Evolutionary conservation across 2,888 invertebrate species (phyloP).

Genomic region (Phyllotreta striolata): DNA sequence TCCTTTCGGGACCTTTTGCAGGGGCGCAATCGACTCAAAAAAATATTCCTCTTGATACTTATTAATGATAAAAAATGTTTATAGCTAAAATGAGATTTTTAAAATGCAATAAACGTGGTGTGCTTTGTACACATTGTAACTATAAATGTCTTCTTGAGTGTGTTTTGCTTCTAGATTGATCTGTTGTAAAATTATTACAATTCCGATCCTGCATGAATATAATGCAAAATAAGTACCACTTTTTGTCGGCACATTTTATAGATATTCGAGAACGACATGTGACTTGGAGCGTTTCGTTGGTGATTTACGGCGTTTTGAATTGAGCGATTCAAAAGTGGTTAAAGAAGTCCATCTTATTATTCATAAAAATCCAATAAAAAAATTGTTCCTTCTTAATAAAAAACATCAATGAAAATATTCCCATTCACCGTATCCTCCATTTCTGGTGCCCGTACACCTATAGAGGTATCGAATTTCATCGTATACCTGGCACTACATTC

Average conservation of each 20-base stretch:
- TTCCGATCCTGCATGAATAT: conserved; percentile 36
- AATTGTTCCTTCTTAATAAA: conserved; percentile 1
- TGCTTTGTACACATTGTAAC: too few relatives aligned
- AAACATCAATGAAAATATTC: conserved; percentile 8
- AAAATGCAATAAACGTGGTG: too few relatives aligned
- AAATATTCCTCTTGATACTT: neutral
- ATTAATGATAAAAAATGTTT: neutral
- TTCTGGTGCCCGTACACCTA: too few relatives aligned
- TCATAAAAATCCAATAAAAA: conserved; percentile 1
- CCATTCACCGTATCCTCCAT: neutral
- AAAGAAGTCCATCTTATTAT: neutral
- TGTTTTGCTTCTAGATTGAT: too few relatives aligned
- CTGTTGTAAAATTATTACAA: too few relatives aligned
- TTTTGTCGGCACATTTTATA: conserved; percentile 52
- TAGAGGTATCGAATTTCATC: neutral
- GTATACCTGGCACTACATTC: too few relatives aligned
- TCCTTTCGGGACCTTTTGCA: conserved; percentile 41
- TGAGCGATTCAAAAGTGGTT: conserved; percentile 44
- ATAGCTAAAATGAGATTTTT: neutral
- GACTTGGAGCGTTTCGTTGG: conserved; percentile 48
- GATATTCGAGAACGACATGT: conserved; percentile 51
- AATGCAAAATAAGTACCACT: conserved; percentile 48
- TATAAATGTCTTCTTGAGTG: too few relatives aligned
- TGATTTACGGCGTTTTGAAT: conserved; percentile 52
- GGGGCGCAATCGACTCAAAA: conserved; percentile 15